These are phyloP conservation scores for Spilogale gracilis DNA, from an alignment of 2,113 vertebrate genomes.

Conservation along the genomic window DNA sequence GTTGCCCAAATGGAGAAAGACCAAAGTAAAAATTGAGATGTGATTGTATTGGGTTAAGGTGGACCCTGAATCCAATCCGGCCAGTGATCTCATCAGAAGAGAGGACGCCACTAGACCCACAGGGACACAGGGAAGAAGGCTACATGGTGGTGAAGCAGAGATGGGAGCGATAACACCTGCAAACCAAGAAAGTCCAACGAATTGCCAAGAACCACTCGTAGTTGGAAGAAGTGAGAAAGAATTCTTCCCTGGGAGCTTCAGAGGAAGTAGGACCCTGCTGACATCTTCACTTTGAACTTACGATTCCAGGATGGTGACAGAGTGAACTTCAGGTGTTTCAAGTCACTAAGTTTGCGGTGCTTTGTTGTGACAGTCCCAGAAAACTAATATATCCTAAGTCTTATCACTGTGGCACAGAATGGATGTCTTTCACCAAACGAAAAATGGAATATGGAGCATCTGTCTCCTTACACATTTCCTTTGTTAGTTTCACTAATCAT, in stretches of 20 bases:
- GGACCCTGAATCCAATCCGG: neutral
- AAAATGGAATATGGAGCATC: neutral
- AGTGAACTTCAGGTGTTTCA: neutral
- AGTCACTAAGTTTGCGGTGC: neutral
- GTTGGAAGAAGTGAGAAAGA: neutral
- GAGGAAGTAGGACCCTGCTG: neutral
- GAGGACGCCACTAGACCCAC: neutral
- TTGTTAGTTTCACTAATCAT: neutral
- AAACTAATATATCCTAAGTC: neutral
- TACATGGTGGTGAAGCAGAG: neutral
- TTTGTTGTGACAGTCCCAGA: neutral
- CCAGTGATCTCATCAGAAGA: neutral
- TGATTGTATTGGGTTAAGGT: neutral
- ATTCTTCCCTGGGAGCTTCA: neutral
- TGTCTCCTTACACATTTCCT: neutral
- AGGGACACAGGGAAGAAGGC: neutral
- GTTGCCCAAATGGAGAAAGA: neutral
- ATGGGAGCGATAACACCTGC: neutral
- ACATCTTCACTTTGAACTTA: neutral
- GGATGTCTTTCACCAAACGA: conserved; percentile 25
- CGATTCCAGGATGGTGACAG: neutral
- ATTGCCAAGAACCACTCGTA: neutral
- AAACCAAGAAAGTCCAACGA: neutral
- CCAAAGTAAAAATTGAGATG: neutral
- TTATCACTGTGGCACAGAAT: neutral